Conservation (phyloP, 53 echinoderm and acorn worm species). For the Crossaster papposus region DNA sequence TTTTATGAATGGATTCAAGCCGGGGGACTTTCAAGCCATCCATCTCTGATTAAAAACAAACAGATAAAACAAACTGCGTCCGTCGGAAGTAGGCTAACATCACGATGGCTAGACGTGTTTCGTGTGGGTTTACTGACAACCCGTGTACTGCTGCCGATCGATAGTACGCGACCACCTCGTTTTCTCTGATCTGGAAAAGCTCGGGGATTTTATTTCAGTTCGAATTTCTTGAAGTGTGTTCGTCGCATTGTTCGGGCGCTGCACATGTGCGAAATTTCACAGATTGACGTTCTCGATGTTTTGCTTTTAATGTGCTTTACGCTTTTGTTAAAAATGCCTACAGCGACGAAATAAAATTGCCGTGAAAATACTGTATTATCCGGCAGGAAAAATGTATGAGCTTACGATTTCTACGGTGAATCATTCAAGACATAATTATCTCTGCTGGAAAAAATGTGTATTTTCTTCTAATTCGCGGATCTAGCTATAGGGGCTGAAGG, state of each 20-base stretch:
- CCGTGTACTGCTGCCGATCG: too few species aligned
- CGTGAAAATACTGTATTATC: too few species aligned
- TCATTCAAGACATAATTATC: too few species aligned
- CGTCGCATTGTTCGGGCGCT: not conserved
- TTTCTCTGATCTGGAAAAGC: not conserved
- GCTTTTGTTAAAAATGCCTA: not conserved
- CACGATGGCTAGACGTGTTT: not conserved
- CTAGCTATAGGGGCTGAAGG: too few species aligned
- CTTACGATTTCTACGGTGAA: too few species aligned
- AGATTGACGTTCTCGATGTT: not conserved
- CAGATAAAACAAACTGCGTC: not conserved
- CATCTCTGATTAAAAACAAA: conserved; percentile 6
- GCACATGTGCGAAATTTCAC: conserved; percentile 6
- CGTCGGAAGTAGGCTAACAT: not conserved
- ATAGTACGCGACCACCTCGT: too few species aligned
- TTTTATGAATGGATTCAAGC: not conserved
- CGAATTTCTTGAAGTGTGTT: not conserved
- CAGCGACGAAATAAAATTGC: too few species aligned
- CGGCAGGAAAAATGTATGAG: too few species aligned
- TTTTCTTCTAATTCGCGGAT: too few species aligned
- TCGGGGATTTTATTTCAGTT: not conserved
- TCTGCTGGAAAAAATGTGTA: too few species aligned
- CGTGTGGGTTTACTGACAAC: not conserved
- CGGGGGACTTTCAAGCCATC: not conserved
- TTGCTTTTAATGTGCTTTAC: not conserved